Conservation (phyloP, 1,140 invertebrate genomes). For the Drosophila pruinosa region DNA sequence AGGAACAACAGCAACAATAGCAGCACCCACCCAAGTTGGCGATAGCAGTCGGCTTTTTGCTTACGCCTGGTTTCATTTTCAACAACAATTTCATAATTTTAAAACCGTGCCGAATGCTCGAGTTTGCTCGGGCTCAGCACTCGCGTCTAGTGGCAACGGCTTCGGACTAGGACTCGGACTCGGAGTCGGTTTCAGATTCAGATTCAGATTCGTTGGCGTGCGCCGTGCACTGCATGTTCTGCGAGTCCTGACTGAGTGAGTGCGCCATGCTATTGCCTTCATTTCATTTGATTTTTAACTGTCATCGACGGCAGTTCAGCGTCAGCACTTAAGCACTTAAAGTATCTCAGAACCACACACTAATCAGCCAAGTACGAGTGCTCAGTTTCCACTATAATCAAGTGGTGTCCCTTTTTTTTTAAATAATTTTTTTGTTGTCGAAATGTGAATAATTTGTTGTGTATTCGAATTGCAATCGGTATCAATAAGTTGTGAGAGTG, state of each 20-base stretch:
- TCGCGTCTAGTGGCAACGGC: slow-evolving; percentile 27
- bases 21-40: slow-evolving; percentile 44
- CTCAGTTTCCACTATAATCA: too few relatives aligned
- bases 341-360: neutral
- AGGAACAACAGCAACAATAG: slow-evolving; percentile 23
- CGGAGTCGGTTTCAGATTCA: slow-evolving; percentile 37
- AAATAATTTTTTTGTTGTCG: neutral
- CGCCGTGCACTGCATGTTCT: slow-evolving; percentile 7
- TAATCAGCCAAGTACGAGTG: too few relatives aligned
- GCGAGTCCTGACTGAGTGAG: slow-evolving; percentile 14
- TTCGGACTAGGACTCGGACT: slow-evolving; percentile 28
- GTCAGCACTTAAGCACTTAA: neutral
- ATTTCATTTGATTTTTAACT: slow-evolving; percentile 83
- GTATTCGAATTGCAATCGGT: neutral
- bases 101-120: slow-evolving; percentile 64
- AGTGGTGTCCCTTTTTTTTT: neutral
- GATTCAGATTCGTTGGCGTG: slow-evolving; percentile 38
- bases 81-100: slow-evolving; percentile 81
- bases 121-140: slow-evolving; percentile 36
- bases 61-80: slow-evolving; percentile 66
- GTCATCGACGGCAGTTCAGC: slow-evolving; percentile 71
- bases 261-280: slow-evolving; percentile 37
- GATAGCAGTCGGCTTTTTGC: slow-evolving; percentile 29
- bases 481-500: neutral
- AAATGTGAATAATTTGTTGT: neutral